Percentiles rank a stretch among this genome's conserved stretches.
Conservation (phyloP, 2,888 invertebrate species). For the Dioctria rufipes region DNA sequence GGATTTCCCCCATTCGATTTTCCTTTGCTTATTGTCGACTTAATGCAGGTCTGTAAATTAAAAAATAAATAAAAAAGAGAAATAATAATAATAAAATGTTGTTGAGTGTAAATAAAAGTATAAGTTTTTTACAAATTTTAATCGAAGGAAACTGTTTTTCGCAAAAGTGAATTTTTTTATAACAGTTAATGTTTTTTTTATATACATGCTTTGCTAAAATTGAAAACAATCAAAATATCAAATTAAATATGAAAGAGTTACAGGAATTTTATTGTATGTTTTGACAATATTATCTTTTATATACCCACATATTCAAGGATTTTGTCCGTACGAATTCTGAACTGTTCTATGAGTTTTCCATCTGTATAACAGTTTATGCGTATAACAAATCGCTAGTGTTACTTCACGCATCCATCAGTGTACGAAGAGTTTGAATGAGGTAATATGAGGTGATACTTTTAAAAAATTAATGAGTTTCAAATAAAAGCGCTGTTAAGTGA, state of each 20-base stretch:
- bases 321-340: constrained; percentile 23
- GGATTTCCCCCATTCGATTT: constrained; percentile 60
- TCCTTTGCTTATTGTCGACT: neutral
- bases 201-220: neutral
- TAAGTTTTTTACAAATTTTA: neutral
- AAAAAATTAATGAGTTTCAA: constrained; percentile 44
- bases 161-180: neutral
- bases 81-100: neutral
- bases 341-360: constrained; percentile 16
- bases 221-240: neutral
- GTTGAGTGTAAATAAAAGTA: constrained; percentile 41
- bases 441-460: constrained; percentile 48
- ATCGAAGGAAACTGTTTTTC: neutral
- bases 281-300: neutral
- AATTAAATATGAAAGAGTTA: neutral
- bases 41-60: neutral
- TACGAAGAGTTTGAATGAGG: constrained; percentile 38
- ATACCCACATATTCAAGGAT: constrained; percentile 3
- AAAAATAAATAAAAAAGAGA: too few relatives aligned
- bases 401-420: constrained; percentile 35
- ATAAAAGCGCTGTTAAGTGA: constrained; percentile 22
- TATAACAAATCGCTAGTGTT: constrained; percentile 27
- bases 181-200: neutral
- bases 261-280: neutral
- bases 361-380: constrained; percentile 34